Conservation (phyloP, 2,797 vertebrate genomes). For the Acanthurus leucopareius region DNA sequence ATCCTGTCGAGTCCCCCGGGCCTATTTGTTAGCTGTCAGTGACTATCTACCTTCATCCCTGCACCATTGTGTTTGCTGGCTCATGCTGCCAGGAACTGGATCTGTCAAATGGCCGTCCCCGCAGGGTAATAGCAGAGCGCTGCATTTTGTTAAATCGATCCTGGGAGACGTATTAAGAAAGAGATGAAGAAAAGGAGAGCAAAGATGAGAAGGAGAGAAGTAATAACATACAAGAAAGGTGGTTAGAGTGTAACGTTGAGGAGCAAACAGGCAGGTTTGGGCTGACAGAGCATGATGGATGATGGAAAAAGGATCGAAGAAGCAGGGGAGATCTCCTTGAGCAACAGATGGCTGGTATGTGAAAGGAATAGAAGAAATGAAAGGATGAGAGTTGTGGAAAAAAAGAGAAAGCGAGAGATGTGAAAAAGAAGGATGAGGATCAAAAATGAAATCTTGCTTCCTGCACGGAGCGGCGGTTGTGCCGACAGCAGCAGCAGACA, state of each 20-base stretch:
- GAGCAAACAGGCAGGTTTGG: slow-evolving; percentile 44
- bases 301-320: slow-evolving; percentile 40
- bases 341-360: slow-evolving; percentile 55
- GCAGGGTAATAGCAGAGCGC: slow-evolving; percentile 75
- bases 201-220: slow-evolving; percentile 43
- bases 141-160: slow-evolving; percentile 78
- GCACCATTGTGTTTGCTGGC: slow-evolving; percentile 70
- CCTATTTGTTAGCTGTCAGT: slow-evolving; percentile 81
- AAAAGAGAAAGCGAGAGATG: slow-evolving; percentile 7
- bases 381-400: slow-evolving; percentile 22
- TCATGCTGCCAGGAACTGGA: slow-evolving; percentile 67
- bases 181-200: slow-evolving; percentile 28
- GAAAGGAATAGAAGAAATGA: slow-evolving; percentile 45
- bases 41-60: slow-evolving; percentile 77
- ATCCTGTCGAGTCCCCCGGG: slow-evolving; percentile 61
- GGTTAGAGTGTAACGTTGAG: slow-evolving; percentile 54
- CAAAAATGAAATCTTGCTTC: slow-evolving; percentile 3
- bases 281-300: slow-evolving; percentile 49
- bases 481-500: not conserved
- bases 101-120: slow-evolving; percentile 75
- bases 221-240: slow-evolving; percentile 51
- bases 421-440: not conserved
- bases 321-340: slow-evolving; percentile 28
- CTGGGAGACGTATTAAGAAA: slow-evolving; percentile 67
- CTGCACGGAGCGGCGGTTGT: not conserved